Evolutionary conservation across 2,888 invertebrate genomes (phyloP), one percentile per base, ranked within the genome.

Genomic region (Choristoneura rosaceana): DNA sequence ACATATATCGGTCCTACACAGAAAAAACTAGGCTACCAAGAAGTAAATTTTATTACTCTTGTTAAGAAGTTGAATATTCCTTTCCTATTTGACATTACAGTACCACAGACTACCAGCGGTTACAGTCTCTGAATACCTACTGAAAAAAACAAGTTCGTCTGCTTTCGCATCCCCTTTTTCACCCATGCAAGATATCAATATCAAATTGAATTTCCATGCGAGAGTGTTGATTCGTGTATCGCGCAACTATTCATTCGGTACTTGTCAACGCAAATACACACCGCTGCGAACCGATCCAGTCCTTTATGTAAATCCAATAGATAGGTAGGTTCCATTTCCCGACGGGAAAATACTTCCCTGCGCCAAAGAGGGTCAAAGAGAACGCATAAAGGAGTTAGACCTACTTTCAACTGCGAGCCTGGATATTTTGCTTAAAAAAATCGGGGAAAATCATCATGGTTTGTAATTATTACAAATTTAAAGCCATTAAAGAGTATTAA

Each of bases 161-260:
- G 38, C 41, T 38, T 41, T 5, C 7, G 2, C 17, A 14, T 2
- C 14, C 3, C 58, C 33, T n/a, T 17, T 33, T 34, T 66, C 17
- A 45, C 43, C 61, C 38, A 4, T 63, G 47, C 60, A 69, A 45
- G 34, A 64, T 64, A 64, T 69, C 47, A 64, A 64, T 43, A 69
- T 64, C 69, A 17, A 59, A 69, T 64, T 58, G 69, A 60, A 73
- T 73, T 68, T 50, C 41, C 60, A 59, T 60, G 33, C 59, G 50
- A 67, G 33, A 73, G 69, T 73, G 73, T 73, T 73, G 73, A 73
- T 64, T 69, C 69, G 68, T 73, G 73, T 73, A 59, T 69, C 73
- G 64, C 52, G 63, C 60, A 52, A 73, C 73, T 73, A 73, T 73
- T 64, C 69, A 64, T 73, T 69, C 64, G 64, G 52, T 43, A 69